Conservation (phyloP, 1,140 invertebrate genomes). For the Argopecten irradians region DNA sequence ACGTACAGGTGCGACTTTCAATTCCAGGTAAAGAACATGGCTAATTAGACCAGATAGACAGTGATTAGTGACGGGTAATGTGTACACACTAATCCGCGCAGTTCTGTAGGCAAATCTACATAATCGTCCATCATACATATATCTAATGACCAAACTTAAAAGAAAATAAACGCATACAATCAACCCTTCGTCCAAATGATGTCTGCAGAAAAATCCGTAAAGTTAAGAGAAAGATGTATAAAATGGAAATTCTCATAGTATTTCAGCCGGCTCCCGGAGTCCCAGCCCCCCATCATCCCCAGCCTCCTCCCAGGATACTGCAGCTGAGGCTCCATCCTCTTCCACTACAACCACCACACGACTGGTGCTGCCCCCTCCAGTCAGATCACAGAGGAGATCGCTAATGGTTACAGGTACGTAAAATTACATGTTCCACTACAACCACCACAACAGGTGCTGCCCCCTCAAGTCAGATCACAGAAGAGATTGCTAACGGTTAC, state of each 20-base stretch:
- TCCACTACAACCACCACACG: slow-evolving; percentile 62
- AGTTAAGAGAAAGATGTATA: neutral
- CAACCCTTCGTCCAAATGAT: neutral
- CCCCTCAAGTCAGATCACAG: too few species aligned
- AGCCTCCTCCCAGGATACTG: slow-evolving; percentile 62
- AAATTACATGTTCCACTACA: too few species aligned
- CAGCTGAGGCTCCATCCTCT: slow-evolving; percentile 70
- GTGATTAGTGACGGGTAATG: neutral
- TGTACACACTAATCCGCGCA: neutral
- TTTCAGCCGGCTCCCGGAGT: slow-evolving; percentile 46
- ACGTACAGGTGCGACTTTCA: neutral
- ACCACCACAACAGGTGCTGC: too few species aligned
- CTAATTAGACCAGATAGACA: slow-evolving; percentile 15
- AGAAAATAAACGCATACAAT: too few species aligned
- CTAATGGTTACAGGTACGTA: slow-evolving; percentile 73
- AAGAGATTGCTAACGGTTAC: too few species aligned
- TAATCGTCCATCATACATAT: slow-evolving; percentile 17
- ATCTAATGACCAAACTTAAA: slow-evolving; percentile 15
- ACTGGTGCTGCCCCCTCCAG: slow-evolving; percentile 51
- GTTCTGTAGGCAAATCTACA: neutral
- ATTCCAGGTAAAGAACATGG: neutral
- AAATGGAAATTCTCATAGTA: neutral
- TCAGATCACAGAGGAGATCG: slow-evolving; percentile 71
- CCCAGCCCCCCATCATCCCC: slow-evolving; percentile 61
- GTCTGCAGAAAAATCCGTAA: too few species aligned